A percentile compares a stretch with the other conserved stretches of the same genome.
Conservation (phyloP, 2,797 vertebrate species). For the Mallotus villosus region DNA sequence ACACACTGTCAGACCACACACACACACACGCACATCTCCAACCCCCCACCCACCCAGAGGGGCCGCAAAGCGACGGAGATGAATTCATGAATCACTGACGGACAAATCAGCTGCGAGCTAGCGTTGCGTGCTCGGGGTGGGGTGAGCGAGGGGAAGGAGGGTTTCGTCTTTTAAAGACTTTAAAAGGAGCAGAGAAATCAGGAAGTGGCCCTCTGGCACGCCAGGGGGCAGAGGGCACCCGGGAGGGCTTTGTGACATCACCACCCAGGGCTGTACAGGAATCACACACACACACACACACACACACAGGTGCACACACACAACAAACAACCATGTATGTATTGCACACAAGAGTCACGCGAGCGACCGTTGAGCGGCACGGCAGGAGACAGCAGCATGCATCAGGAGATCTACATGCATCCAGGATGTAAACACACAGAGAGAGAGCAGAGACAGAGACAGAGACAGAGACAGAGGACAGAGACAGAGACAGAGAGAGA, state of each 20-base stretch:
- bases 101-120: constrained; percentile 63
- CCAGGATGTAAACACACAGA: no score
- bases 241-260: constrained; percentile 39
- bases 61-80: constrained; percentile 56
- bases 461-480: no score
- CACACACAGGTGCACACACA: background rate
- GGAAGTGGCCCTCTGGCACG: constrained; percentile 50
- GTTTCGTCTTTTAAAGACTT: constrained; percentile 60
- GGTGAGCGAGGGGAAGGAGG: constrained; percentile 39
- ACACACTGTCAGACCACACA: constrained; percentile 18
- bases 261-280: background rate
- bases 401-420: no score
- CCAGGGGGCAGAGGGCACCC: constrained; percentile 29
- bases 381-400: background rate
- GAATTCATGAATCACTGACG: constrained; percentile 73
- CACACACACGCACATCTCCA: constrained; percentile 9
- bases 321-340: background rate
- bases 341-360: no score
- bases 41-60: constrained; percentile 25
- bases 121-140: background rate
- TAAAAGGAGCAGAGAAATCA: constrained; percentile 36
- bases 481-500: no score
- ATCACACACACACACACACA: background rate
- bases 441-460: no score
- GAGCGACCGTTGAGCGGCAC: background rate